Percentiles rank a stretch among this genome's conserved stretches.
Evolutionary conservation across 2,113 vertebrate genomes (phyloP).

Genomic region (Tyto alba): DNA sequence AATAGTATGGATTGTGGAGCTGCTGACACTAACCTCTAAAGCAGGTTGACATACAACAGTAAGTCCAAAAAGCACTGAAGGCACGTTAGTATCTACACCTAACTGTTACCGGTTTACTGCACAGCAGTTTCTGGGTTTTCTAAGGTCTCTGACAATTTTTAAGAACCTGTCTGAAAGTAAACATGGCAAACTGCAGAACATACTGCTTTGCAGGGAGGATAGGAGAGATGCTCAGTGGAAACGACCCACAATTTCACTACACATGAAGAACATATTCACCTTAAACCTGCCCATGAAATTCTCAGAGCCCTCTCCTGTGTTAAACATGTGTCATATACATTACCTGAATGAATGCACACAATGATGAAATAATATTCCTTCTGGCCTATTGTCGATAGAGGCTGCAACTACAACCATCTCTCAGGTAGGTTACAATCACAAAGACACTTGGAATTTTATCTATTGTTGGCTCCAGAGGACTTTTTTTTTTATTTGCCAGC

Average conservation of each 20-base stretch:
- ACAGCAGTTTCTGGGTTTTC: background rate
- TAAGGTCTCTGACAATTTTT: background rate
- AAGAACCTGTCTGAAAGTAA: background rate
- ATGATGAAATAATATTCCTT: background rate
- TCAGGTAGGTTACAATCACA: background rate
- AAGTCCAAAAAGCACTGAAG: background rate
- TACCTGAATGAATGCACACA: background rate
- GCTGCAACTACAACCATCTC: background rate
- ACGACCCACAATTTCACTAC: background rate
- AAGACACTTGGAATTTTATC: background rate
- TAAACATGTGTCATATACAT: background rate
- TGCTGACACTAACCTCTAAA: background rate
- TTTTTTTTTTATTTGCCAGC: background rate
- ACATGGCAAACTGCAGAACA: background rate
- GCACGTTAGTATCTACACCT: background rate
- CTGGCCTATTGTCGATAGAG: background rate
- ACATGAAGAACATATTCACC: background rate
- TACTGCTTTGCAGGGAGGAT: background rate
- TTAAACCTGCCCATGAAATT: background rate
- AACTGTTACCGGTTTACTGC: background rate
- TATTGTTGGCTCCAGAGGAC: background rate
- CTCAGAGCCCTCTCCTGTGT: background rate
- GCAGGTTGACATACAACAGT: background rate
- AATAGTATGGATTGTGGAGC: background rate
- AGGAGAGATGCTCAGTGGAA: background rate